Percentiles rank a stretch among this genome's conserved stretches.
These are phyloP conservation scores for Etia nguti DNA, from an alignment of 2,113 vertebrate species.

Conservation along the genomic window DNA sequence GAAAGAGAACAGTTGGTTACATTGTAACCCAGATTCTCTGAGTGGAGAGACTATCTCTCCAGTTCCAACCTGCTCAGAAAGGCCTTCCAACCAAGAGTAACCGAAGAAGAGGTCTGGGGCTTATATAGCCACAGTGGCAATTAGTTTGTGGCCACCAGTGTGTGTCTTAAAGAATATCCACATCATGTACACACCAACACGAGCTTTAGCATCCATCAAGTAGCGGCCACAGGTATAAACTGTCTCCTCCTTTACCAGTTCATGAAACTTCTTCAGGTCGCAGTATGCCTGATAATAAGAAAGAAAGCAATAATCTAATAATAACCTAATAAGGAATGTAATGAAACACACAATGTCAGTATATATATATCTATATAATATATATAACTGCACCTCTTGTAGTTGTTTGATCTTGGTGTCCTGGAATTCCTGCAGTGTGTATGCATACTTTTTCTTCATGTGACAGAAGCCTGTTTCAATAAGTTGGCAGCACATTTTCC, in stretches of 20 bases:
- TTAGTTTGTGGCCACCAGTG: neutral
- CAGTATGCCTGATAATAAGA: constrained; percentile 62
- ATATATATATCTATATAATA: too few species aligned
- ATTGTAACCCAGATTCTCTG: neutral
- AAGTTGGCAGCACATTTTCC: constrained; percentile 78
- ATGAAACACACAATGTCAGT: neutral
- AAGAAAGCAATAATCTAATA: neutral
- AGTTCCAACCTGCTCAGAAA: neutral
- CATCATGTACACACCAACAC: neutral
- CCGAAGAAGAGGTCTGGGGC: neutral
- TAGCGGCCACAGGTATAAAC: constrained; percentile 69
- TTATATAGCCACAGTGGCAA: rapidly evolving
- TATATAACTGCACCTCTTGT: constrained; percentile 72
- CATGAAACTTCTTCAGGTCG: constrained; percentile 73
- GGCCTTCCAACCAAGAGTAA: neutral
- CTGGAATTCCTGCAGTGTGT: constrained; percentile 78
- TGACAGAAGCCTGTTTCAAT: constrained; percentile 71
- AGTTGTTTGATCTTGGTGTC: constrained; percentile 63
- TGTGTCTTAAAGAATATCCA: neutral
- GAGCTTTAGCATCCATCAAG: constrained; percentile 39
- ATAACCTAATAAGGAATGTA: neutral
- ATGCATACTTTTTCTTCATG: constrained; percentile 70
- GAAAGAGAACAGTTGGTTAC: neutral
- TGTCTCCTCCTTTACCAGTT: constrained; percentile 76
- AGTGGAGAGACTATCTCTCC: neutral